Conservation (phyloP, 1,140 invertebrate species). For the Marisa cornuarietis region DNA sequence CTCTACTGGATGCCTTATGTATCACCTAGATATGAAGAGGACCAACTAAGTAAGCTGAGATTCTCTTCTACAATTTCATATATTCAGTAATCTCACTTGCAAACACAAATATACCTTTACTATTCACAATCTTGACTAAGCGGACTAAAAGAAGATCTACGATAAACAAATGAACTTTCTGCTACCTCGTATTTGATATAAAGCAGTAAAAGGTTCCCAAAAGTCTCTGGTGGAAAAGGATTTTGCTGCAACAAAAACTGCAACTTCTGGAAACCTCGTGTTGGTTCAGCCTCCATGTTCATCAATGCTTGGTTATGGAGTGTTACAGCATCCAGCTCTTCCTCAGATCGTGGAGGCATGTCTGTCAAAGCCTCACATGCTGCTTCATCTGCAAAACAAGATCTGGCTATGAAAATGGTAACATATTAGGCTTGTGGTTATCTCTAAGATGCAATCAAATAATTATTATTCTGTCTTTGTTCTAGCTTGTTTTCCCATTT, state of each 20-base stretch:
- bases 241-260: conserved; percentile 97
- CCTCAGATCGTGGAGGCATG: conserved; percentile 94
- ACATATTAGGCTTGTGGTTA: no score
- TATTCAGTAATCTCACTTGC: no score
- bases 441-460: no score
- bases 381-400: conserved; percentile 75
- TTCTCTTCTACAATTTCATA: no score
- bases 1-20: no score
- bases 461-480: no score
- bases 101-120: not conserved
- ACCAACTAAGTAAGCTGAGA: no score
- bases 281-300: conserved; percentile 89
- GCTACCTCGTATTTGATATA: conserved; percentile 91
- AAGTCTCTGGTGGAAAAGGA: conserved; percentile 94
- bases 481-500: no score
- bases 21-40: no score
- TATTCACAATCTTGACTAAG: not conserved
- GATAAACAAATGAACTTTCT: not conserved
- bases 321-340: conserved; percentile 97
- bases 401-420: no score
- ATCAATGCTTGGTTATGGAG: conserved; percentile 97
- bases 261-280: conserved; percentile 95
- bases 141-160: not conserved
- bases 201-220: conserved; percentile 92
- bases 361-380: conserved; percentile 95